Evolutionary conservation across 2,113 vertebrate genomes (phyloP), one percentile per base, ranked within the genome.

Genomic region (Herpetotheres cachinnans): DNA sequence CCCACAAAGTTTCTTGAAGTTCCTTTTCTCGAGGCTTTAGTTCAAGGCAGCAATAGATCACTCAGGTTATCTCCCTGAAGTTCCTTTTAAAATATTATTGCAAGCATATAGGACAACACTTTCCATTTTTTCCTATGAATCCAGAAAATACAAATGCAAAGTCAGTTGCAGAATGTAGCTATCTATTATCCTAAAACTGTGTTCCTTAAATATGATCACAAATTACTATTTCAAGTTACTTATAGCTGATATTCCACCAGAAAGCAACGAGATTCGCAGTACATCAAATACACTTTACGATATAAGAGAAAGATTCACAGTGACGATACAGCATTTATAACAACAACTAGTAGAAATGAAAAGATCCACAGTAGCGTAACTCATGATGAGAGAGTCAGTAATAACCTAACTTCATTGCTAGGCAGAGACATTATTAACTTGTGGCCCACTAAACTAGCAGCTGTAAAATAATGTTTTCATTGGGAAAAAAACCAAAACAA

Each of bases 381-480:
- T 92, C 92, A 59, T 22, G 38, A 79, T 52, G 74, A 72, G 65
- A 91, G 63, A 90, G 87, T 54, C 81, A 56, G 84, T 93, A 92
- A 88, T 66, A 94, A 87, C 52, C 90, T 94, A 92, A 72, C 91
- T 90, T 97, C 91, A 95, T 76, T 89, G 67, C 72, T 58, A 97
- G 86, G 82, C 82, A 97, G 89, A 87, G 69, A 81, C 50, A 29
- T 81, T 94, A 92, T 89, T 96, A 97, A 95, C 86, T 91, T 55
- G 56, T 95, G 96, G 97, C 83, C 67, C 76, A 72, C 59, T 40
- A 96, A 95, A 67, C 63, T 72, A 90, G 61, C 73, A 95, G 73
- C 94, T 97, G 71, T 95, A 82, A 97, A 98, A 98, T 95, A 77
- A 88, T 30, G 21, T 90, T 92, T 87, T 94, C 52, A 80, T 95